Evolutionary conservation across 2,797 vertebrate species (phyloP).

Genomic region (Tiaroga cobitis): DNA sequence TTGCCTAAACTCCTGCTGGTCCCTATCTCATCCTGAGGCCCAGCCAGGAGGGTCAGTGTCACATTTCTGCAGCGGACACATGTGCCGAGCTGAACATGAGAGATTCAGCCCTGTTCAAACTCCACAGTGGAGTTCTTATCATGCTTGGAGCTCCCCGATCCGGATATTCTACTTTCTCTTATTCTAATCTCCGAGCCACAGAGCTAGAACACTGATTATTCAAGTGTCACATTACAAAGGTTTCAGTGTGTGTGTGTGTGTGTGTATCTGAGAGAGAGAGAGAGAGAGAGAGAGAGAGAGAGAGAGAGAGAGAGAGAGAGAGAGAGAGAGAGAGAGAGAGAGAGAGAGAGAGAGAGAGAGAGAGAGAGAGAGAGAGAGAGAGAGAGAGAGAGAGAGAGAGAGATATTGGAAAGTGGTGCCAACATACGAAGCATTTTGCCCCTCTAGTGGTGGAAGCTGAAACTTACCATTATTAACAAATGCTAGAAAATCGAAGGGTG

Average conservation of each 20-base stretch:
- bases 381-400: slow-evolving; percentile 11
- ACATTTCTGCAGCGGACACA: slow-evolving; percentile 35
- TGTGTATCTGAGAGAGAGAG: background rate
- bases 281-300: slow-evolving; percentile 12
- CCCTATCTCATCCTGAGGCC: slow-evolving; percentile 46
- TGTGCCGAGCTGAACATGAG: slow-evolving; percentile 28
- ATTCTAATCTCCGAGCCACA: slow-evolving; percentile 44
- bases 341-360: slow-evolving; percentile 10
- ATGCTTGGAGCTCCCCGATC: slow-evolving; percentile 22
- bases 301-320: slow-evolving; percentile 7
- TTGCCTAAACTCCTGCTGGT: slow-evolving; percentile 29
- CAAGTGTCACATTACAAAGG: slow-evolving; percentile 44
- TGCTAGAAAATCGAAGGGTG: background rate
- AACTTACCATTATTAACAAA: background rate
- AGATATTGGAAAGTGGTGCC: background rate
- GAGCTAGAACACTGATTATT: slow-evolving; percentile 48
- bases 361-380: slow-evolving; percentile 11
- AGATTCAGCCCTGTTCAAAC: slow-evolving; percentile 30
- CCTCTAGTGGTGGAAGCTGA: slow-evolving; percentile 44
- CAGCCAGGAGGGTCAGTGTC: slow-evolving; percentile 42
- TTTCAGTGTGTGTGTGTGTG: slow-evolving; percentile 35
- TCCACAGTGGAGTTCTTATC: slow-evolving; percentile 37
- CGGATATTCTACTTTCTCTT: slow-evolving; percentile 53
- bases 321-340: background rate
- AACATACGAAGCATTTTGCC: slow-evolving; percentile 18